phyloP scores from a whole-genome alignment of 2,888 invertebrate genomes.

The Alentia gelatinosa region DNA sequence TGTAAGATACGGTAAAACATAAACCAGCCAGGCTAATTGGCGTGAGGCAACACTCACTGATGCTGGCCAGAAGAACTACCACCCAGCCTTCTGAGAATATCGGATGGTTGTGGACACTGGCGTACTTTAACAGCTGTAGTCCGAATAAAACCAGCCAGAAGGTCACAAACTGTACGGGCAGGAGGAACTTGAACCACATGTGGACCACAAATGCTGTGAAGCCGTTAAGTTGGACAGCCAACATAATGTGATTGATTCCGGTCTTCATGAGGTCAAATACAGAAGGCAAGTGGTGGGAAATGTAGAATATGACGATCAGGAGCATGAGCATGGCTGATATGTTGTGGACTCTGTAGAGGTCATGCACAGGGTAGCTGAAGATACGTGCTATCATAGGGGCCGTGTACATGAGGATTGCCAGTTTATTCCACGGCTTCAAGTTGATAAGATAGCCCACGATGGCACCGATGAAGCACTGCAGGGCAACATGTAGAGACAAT shows the following conservation, averaged over 20 bases:
- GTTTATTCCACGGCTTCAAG: constrained; percentile 63
- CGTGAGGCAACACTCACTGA: constrained; percentile 81
- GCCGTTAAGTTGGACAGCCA: constrained; percentile 73
- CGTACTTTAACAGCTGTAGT: constrained; percentile 79
- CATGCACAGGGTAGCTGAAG: constrained; percentile 79
- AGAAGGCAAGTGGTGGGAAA: constrained; percentile 79
- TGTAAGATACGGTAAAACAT: constrained; percentile 82
- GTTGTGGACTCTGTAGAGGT: constrained; percentile 81
- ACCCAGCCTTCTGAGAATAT: constrained; percentile 79
- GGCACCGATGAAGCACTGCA: constrained; percentile 78
- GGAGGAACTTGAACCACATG: constrained; percentile 81
- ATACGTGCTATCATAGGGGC: constrained; percentile 82
- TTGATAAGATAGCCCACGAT: constrained; percentile 80
- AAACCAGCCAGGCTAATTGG: constrained; percentile 82
- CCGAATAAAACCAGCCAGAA: constrained; percentile 82
- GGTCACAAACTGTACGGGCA: constrained; percentile 82
- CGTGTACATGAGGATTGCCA: constrained; percentile 80
- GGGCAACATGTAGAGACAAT: constrained; percentile 76
- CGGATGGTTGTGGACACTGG: constrained; percentile 71
- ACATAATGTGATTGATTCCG: constrained; percentile 1
- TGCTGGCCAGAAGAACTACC: constrained; percentile 78
- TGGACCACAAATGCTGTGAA: constrained; percentile 77
- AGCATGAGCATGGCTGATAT: constrained; percentile 80
- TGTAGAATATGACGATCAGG: constrained; percentile 79
- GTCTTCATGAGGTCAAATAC: constrained; percentile 71